Evolutionary conservation across 1,140 invertebrate species (phyloP).

Genomic region (Vanessa atalanta): DNA sequence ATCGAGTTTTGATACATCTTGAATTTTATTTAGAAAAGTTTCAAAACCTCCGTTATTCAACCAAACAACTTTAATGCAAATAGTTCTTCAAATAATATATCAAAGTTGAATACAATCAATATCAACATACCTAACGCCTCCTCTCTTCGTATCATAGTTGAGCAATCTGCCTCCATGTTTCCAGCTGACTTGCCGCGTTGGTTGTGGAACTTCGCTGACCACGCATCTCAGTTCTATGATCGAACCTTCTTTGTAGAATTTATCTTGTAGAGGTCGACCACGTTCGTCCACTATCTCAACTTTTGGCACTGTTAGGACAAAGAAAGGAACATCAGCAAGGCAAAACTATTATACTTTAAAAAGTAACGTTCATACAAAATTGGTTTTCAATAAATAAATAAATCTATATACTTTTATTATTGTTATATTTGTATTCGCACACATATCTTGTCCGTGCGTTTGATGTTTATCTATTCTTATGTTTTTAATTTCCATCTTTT

Average conservation of each 20-base stretch:
- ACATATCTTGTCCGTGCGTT: too few species aligned
- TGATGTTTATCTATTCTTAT: too few species aligned
- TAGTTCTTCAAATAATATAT: background rate
- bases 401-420: too few species aligned
- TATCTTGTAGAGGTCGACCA: slow-evolving; percentile 88
- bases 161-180: slow-evolving; percentile 88
- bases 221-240: slow-evolving; percentile 92
- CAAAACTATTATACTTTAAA: too few species aligned
- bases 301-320: slow-evolving; percentile 85
- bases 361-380: too few species aligned
- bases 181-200: slow-evolving; percentile 90
- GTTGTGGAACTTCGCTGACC: slow-evolving; percentile 89
- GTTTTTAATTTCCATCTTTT: too few species aligned
- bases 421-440: too few species aligned
- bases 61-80: too few species aligned
- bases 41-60: too few species aligned
- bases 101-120: background rate
- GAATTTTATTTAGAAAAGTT: too few species aligned
- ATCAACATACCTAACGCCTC: slow-evolving; percentile 87
- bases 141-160: slow-evolving; percentile 91
- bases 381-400: too few species aligned
- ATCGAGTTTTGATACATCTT: too few species aligned
- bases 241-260: slow-evolving; percentile 93
- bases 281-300: slow-evolving; percentile 92
- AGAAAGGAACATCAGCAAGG: background rate